Base-by-base conservation (phyloP, 1,140 invertebrate genomes). In the Nymphalis io region DNA sequence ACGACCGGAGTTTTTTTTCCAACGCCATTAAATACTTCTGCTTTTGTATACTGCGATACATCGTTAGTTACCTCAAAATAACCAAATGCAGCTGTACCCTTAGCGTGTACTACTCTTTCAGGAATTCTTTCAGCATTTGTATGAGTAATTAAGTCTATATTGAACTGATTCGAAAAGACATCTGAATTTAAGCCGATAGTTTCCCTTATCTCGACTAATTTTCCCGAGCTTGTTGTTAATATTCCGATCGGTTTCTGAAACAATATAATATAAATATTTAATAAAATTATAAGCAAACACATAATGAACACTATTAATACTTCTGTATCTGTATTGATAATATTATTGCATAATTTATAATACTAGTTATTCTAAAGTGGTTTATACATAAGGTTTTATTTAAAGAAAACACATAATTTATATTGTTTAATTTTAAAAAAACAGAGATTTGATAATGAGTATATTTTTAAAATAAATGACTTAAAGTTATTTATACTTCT, bases 41-140 rank as follows among this genome's bases (percentile, higher is more conserved):
- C 97, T 72, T 96, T 97, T 58, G 92, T 94, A 80, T 98, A 98
- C 71, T 96, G 95, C 0, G 94, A 94, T 21, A 99, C 97, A 83
- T 99, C 97, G 80, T 99, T 95, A 0, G 97, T 99, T 2, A 98
- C 96, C 92, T 98, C 97, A 83, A 99, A 98, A 80, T 98, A 98
- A 0, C 98, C 98, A 92, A 98, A 98, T 1, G 98, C 98, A 66
- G 97, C 97, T 57, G 96, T 95, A 78, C 98, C 98, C 92, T 99
- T 99, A 1, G 98, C 98, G 85, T 99, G 97, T 0, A 98, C 97
- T 0, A 98, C 96, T 76, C 98, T 93, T 87, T 99, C 98, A 0
- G 98, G 98, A 79, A 99, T 98, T 60, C 96, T 2, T 98, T 73
- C 65, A 55, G n/a, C 23, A 39, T 68, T 60, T 1, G 60, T 12